Conservation (phyloP, 2,888 invertebrate species). For the Eupithecia abbreviata region DNA sequence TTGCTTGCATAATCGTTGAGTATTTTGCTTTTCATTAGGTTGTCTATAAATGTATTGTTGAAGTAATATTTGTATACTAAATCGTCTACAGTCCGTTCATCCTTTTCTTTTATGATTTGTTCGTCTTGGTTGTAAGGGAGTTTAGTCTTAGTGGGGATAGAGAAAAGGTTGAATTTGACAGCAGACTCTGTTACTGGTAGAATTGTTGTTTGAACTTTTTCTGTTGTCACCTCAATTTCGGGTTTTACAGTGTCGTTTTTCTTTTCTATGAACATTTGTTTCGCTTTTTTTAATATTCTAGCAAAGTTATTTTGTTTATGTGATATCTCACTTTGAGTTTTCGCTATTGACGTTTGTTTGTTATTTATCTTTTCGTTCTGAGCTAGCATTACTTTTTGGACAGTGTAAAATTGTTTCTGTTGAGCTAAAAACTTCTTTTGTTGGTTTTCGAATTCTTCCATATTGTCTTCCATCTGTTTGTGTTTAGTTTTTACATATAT, state of each 20-base stretch:
- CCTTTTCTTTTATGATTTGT: slow-evolving; percentile 71
- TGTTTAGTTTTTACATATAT: slow-evolving; percentile 60
- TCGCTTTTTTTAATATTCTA: slow-evolving; percentile 70
- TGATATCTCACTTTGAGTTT: slow-evolving; percentile 73
- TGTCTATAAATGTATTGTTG: slow-evolving; percentile 76
- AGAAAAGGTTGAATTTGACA: slow-evolving; percentile 72
- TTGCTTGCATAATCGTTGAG: slow-evolving; percentile 54
- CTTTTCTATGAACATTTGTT: slow-evolving; percentile 60
- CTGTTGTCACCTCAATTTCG: background rate
- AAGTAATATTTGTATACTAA: slow-evolving; percentile 78
- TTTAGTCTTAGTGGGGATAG: slow-evolving; percentile 58
- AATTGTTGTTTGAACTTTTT: slow-evolving; percentile 35
- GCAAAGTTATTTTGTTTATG: slow-evolving; percentile 73
- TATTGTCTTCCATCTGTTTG: slow-evolving; percentile 59
- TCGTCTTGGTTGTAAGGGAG: slow-evolving; percentile 64
- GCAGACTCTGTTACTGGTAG: slow-evolving; percentile 54
- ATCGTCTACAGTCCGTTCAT: slow-evolving; percentile 70
- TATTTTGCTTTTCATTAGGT: slow-evolving; percentile 68
- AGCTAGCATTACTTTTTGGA: slow-evolving; percentile 70
- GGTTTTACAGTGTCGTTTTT: slow-evolving; percentile 23
- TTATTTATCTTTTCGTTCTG: slow-evolving; percentile 74
- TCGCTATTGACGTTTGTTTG: slow-evolving; percentile 70
- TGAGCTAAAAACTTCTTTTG: slow-evolving; percentile 73
- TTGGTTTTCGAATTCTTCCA: slow-evolving; percentile 69
- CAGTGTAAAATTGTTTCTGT: slow-evolving; percentile 71